phyloP scores from a whole-genome alignment of 1,140 invertebrate genomes.

The Mercenaria mercenaria region DNA sequence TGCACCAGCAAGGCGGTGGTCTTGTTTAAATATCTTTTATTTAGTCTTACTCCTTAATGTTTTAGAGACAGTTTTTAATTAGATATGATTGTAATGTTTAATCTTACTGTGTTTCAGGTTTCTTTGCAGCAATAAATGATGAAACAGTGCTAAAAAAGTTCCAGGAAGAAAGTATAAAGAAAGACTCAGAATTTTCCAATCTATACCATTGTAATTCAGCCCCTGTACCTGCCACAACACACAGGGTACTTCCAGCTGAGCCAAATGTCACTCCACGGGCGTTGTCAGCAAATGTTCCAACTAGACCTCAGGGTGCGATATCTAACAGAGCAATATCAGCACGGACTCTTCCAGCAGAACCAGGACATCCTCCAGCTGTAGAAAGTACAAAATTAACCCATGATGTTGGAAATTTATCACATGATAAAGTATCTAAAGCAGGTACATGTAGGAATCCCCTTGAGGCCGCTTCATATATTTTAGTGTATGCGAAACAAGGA shows the following conservation, averaged over 20 bases:
- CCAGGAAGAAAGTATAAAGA: background rate
- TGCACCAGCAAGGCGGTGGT: no score
- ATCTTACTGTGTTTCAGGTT: slow-evolving; percentile 23
- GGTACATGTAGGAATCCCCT: slow-evolving; percentile 35
- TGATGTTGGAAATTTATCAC: slow-evolving; percentile 46
- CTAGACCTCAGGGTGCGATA: slow-evolving; percentile 32
- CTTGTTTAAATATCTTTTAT: no score
- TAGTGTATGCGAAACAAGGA: slow-evolving; percentile 61
- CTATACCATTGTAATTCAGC: slow-evolving; percentile 44
- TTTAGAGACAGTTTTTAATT: no score
- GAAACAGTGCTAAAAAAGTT: slow-evolving; percentile 21
- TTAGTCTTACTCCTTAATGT: no score
- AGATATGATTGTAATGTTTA: no score
- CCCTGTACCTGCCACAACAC: slow-evolving; percentile 38
- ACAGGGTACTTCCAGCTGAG: slow-evolving; percentile 46
- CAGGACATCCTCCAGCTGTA: background rate
- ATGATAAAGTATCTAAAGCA: slow-evolving; percentile 27
- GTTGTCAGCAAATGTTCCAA: slow-evolving; percentile 50
- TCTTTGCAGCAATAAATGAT: slow-evolving; percentile 55
- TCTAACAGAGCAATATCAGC: slow-evolving; percentile 48
- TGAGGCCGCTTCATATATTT: slow-evolving; percentile 45
- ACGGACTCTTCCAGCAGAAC: slow-evolving; percentile 41
- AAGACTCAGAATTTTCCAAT: slow-evolving; percentile 51
- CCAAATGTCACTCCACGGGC: slow-evolving; percentile 55
- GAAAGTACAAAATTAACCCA: slow-evolving; percentile 56